These are phyloP conservation scores for Poecilia wingei DNA, from an alignment of 2,797 vertebrate genomes.

Conservation along the genomic window DNA sequence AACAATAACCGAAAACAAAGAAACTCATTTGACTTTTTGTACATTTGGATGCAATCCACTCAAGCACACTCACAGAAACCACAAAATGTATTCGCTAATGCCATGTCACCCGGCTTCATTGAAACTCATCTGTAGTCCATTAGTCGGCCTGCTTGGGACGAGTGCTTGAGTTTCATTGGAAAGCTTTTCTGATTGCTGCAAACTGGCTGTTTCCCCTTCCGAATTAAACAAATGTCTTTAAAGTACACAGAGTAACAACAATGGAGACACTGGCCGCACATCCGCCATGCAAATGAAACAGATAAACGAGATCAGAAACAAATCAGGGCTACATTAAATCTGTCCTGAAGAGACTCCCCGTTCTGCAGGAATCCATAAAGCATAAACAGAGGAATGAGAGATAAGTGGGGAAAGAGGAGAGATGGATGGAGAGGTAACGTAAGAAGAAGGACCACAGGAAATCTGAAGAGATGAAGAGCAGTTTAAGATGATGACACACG, in stretches of 20 bases:
- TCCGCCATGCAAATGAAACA: conserved; percentile 52
- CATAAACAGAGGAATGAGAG: conserved; percentile 60
- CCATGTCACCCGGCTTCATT: conserved; percentile 36
- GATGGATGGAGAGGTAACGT: conserved; percentile 50
- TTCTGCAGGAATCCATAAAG: conserved; percentile 67
- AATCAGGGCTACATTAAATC: conserved; percentile 77
- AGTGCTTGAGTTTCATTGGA: conserved; percentile 46
- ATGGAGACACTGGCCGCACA: conserved; percentile 35
- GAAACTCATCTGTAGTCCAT: conserved; percentile 66
- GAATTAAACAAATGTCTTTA: conserved; percentile 27
- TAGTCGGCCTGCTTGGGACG: conserved; percentile 39
- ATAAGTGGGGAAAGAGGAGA: conserved; percentile 41
- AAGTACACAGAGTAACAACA: conserved; percentile 45
- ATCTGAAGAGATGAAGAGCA: conserved; percentile 27
- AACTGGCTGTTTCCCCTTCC: conserved; percentile 29
- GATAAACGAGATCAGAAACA: conserved; percentile 68
- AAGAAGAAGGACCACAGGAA: conserved; percentile 32
- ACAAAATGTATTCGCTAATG: conserved; percentile 43
- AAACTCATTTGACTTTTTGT: background rate
- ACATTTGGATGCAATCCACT: conserved; percentile 12
- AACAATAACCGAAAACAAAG: conserved; percentile 7
- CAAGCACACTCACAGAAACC: conserved; percentile 12
- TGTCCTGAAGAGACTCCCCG: conserved; percentile 71
- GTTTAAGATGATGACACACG: conserved; percentile 35
- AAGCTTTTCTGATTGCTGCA: conserved; percentile 52